Evolutionary conservation across 1,140 invertebrate species (phyloP).

Genomic region (Oedothorax gibbosus): DNA sequence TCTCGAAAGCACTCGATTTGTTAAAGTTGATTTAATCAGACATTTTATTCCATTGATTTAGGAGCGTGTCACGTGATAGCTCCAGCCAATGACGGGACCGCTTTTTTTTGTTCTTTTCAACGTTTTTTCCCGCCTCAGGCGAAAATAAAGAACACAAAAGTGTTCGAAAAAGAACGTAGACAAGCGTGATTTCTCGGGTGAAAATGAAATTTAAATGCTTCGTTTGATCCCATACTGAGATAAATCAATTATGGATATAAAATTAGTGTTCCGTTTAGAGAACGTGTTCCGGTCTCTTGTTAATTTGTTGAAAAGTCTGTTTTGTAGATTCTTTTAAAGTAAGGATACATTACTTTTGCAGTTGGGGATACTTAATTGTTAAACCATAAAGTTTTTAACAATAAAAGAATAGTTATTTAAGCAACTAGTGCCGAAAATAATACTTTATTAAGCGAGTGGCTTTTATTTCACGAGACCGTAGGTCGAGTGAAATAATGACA

Average conservation of each 20-base stretch:
- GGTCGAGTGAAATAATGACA: no score
- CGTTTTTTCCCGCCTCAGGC: slow-evolving; percentile 27
- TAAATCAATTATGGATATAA: slow-evolving; percentile 33
- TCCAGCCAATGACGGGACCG: slow-evolving; percentile 42
- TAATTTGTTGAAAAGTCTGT: no score
- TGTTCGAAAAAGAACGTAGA: neutral
- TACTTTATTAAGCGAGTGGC: no score
- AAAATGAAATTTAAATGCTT: slow-evolving; percentile 56
- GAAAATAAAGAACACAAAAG: slow-evolving; percentile 39
- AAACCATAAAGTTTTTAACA: no score
- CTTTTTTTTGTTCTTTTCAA: slow-evolving; percentile 22
- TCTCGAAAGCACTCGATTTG: slow-evolving; percentile 54
- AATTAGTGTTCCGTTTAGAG: no score
- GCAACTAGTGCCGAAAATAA: no score
- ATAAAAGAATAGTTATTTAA: no score
- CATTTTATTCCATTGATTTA: slow-evolving; percentile 44
- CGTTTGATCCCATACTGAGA: slow-evolving; percentile 49
- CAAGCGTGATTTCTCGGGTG: slow-evolving; percentile 36
- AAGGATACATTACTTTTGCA: no score
- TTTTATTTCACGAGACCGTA: no score
- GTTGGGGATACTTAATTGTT: no score
- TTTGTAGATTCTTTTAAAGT: no score
- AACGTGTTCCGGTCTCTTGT: no score
- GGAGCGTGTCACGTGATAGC: slow-evolving; percentile 11
- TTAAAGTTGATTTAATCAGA: slow-evolving; percentile 59